phyloP scores from a whole-genome alignment of 2,888 invertebrate genomes.

The Pherbina coryleti region DNA sequence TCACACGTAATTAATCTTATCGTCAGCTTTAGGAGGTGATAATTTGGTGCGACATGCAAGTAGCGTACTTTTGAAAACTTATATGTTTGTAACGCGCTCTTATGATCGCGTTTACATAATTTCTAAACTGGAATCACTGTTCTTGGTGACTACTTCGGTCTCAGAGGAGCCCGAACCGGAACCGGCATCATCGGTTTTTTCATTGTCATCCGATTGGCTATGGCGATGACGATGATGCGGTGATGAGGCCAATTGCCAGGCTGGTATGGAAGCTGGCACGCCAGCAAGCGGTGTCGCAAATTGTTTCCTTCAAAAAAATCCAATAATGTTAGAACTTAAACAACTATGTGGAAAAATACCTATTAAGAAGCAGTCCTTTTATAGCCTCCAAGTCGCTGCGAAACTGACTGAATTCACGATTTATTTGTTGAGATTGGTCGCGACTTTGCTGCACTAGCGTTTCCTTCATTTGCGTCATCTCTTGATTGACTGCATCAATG shows the following conservation, averaged over 20 bases:
- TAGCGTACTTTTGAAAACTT: background rate
- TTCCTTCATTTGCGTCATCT: conserved; percentile 76
- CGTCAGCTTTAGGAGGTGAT: background rate
- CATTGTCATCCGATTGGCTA: conserved; percentile 68
- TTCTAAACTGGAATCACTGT: conserved; percentile 81
- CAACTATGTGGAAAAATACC: conserved; percentile 67
- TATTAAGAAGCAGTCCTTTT: conserved; percentile 80
- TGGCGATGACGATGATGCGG: conserved; percentile 62
- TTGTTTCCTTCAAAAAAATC: conserved; percentile 75
- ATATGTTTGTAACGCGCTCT: background rate
- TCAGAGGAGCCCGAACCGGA: conserved; percentile 78
- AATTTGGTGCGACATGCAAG: background rate
- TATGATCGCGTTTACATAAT: conserved; percentile 74
- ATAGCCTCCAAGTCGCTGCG: conserved; percentile 80
- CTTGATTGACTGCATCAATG: conserved; percentile 75
- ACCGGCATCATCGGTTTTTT: conserved; percentile 73
- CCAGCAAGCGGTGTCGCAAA: conserved; percentile 79
- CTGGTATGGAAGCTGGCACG: conserved; percentile 79
- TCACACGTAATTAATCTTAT: conserved; percentile 35
- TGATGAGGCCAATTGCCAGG: conserved; percentile 77
- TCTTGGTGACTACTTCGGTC: conserved; percentile 81
- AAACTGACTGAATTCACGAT: conserved; percentile 76
- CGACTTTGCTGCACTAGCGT: conserved; percentile 73
- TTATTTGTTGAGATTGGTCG: conserved; percentile 68
- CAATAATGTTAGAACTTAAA: background rate